Evolutionary conservation across 2,113 vertebrate genomes (phyloP).

Genomic region (Sterrhoptilus dennistouni): DNA sequence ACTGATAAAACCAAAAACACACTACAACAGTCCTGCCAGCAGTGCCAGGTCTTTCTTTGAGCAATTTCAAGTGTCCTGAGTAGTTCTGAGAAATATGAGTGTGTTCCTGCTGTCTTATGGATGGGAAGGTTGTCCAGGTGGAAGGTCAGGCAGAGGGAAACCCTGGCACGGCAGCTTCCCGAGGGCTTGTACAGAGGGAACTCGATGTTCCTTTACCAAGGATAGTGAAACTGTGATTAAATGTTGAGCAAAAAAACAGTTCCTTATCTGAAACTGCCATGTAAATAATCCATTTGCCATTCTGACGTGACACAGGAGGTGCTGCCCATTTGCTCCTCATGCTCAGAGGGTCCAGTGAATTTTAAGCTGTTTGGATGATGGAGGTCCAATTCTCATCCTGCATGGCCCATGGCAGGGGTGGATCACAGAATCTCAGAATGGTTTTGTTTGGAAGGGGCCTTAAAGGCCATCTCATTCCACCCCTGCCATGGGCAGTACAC

Average conservation of each 20-base stretch:
- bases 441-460: background rate
- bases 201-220: background rate
- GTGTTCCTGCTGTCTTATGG: background rate
- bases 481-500: background rate
- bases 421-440: background rate
- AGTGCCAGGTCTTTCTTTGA: background rate
- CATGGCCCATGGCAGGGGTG: accelerated
- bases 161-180: background rate
- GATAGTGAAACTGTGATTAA: background rate
- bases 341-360: background rate
- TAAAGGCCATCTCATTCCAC: background rate
- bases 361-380: background rate
- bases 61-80: background rate
- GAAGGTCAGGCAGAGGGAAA: background rate
- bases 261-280: background rate
- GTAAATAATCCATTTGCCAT: background rate
- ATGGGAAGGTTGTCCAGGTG: background rate
- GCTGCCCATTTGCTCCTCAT: accelerated
- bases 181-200: background rate
- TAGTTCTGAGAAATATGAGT: background rate
- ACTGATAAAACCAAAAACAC: too few relatives aligned
- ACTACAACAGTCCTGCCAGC: background rate
- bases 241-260: background rate
- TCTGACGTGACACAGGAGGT: background rate
- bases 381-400: background rate